Evolutionary conservation across 2,113 vertebrate genomes (phyloP).

Genomic region (Polyodon spathula): DNA sequence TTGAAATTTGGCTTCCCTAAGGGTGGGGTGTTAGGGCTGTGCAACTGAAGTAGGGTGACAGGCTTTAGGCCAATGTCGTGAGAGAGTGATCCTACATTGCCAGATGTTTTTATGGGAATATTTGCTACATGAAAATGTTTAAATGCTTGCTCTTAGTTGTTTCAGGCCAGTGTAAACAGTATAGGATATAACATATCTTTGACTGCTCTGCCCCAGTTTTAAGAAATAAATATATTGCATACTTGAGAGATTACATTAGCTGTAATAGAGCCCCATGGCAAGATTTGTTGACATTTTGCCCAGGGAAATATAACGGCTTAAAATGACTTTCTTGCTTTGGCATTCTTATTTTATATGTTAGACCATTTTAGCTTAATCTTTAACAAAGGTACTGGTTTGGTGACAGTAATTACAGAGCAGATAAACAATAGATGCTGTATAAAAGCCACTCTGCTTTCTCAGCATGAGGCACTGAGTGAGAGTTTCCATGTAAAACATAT

Average conservation of each 20-base stretch:
- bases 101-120: no score
- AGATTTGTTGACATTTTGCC: background rate
- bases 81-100: no score
- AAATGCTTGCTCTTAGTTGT: background rate
- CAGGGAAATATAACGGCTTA: constrained; percentile 1
- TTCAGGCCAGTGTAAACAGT: background rate
- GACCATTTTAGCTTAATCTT: background rate
- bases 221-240: constrained; percentile 12
- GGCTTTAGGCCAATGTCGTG: no score
- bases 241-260: constrained; percentile 16
- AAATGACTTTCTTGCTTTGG: background rate
- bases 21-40: no score
- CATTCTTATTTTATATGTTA: background rate
- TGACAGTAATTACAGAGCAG: constrained; percentile 1
- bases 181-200: no score
- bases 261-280: constrained; percentile 13
- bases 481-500: no score
- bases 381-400: background rate
- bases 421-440: constrained; percentile 1
- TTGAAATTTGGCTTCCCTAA: no score
- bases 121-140: no score
- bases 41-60: no score
- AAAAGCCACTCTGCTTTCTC: no score
- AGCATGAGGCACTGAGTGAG: no score
- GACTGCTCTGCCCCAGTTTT: background rate